A percentile compares a stretch with the other conserved stretches of the same genome.
Evolutionary conservation across 2,888 invertebrate genomes (phyloP).

Genomic region (Stramonita haemastoma): DNA sequence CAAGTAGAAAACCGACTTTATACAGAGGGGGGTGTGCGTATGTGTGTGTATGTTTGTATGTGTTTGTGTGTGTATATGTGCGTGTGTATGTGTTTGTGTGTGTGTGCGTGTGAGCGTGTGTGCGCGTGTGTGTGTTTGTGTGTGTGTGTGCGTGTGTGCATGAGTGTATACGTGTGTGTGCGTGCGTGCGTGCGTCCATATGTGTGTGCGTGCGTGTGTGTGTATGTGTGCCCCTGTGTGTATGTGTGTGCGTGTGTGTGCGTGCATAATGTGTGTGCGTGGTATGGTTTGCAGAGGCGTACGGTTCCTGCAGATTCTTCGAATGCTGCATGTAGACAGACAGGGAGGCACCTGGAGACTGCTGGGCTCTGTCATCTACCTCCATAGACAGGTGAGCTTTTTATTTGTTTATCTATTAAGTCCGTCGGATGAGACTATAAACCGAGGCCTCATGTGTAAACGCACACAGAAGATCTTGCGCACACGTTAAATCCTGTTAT

Average conservation of each 20-base stretch:
- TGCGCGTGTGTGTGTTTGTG: conserved; percentile 17
- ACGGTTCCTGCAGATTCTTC: conserved; percentile 83
- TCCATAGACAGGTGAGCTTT: conserved; percentile 87
- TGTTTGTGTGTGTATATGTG: conserved; percentile 19
- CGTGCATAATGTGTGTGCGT: neutral
- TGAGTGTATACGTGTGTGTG: neutral
- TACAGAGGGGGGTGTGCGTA: too few species aligned
- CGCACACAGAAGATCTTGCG: too few species aligned
- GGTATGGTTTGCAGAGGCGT: conserved; percentile 83
- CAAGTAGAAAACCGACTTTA: too few species aligned
- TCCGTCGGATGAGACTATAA: too few species aligned
- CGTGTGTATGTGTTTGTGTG: neutral
- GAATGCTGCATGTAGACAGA: conserved; percentile 91
- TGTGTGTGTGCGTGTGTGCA: neutral
- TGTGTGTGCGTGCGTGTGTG: neutral
- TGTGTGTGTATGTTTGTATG: conserved; percentile 15
- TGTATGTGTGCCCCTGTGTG: neutral
- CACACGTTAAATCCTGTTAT: too few species aligned
- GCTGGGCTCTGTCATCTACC: conserved; percentile 90
- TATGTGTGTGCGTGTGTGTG: neutral
- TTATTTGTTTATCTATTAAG: too few species aligned
- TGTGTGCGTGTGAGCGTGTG: neutral
- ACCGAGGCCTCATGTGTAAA: too few species aligned
- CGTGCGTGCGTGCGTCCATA: neutral
- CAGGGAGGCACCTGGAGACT: conserved; percentile 92